Conservation (phyloP, 2,797 vertebrate species). For the Clamator glandarius region DNA sequence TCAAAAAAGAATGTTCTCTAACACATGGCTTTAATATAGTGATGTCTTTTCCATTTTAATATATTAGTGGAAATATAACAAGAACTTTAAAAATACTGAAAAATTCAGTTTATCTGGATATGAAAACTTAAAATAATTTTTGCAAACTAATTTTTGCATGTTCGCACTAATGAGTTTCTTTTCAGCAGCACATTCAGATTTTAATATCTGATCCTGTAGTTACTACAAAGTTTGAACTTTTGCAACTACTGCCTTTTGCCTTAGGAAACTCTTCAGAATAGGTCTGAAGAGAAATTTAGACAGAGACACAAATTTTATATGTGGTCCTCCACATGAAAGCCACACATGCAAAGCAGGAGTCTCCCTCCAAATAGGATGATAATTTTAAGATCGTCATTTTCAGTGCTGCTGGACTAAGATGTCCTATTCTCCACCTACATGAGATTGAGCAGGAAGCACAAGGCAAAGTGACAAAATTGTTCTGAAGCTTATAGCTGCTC, state of each 20-base stretch:
- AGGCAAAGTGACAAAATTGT: background rate
- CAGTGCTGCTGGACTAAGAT: background rate
- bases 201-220: background rate
- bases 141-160: background rate
- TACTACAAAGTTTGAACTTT: background rate
- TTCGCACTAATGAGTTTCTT: background rate
- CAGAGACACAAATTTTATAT: background rate
- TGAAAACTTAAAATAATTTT: background rate
- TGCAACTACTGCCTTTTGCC: background rate
- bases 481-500: background rate
- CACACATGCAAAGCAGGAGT: background rate
- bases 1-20: background rate
- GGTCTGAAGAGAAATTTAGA: background rate
- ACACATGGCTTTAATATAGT: background rate
- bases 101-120: background rate
- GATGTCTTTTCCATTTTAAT: background rate
- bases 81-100: background rate
- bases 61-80: background rate
- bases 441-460: background rate
- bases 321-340: background rate
- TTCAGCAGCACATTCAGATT: background rate
- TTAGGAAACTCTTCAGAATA: background rate
- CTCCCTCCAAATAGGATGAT: background rate
- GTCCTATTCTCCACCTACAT: background rate
- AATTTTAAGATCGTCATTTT: constrained; percentile 18